Evolutionary conservation across 2,888 invertebrate species (phyloP).

Genomic region (Adela reaumurella): DNA sequence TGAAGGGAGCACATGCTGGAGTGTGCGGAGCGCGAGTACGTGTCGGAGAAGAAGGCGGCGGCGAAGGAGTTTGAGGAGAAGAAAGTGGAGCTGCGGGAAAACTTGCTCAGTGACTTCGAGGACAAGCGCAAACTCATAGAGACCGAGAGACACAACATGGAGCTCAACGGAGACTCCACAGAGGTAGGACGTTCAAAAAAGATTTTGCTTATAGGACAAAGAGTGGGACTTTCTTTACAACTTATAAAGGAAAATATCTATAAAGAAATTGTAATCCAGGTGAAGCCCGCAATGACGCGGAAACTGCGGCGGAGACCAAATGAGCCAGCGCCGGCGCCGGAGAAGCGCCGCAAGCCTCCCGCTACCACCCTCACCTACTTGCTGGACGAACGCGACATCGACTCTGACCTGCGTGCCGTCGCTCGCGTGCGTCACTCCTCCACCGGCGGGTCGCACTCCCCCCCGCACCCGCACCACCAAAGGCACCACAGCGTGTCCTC

Average conservation of each 20-base stretch:
- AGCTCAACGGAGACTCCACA: constrained; percentile 84
- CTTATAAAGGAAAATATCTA: too few species aligned
- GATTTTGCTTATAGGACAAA: too few species aligned
- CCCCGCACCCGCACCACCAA: constrained; percentile 17
- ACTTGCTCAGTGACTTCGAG: constrained; percentile 85
- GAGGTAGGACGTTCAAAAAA: too few species aligned
- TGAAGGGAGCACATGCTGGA: constrained; percentile 75
- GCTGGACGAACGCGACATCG: constrained; percentile 85
- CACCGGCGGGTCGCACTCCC: constrained; percentile 15
- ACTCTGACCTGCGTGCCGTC: constrained; percentile 79
- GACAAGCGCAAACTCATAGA: constrained; percentile 89
- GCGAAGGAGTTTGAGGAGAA: constrained; percentile 94
- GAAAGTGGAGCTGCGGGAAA: constrained; percentile 86
- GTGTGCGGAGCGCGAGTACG: constrained; percentile 83
- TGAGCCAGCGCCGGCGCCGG: constrained; percentile 86
- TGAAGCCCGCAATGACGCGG: constrained; percentile 94
- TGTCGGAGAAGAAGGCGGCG: constrained; percentile 83
- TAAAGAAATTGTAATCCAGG: constrained; percentile 35
- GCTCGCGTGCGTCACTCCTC: constrained; percentile 37
- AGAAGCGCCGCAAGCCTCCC: constrained; percentile 82
- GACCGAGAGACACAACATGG: constrained; percentile 82
- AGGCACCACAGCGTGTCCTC: constrained; percentile 25
- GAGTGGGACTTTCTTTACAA: too few species aligned
- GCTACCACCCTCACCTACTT: constrained; percentile 83
- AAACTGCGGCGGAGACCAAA: constrained; percentile 90